Evolutionary conservation across 2,888 invertebrate genomes (phyloP).

Genomic region (Spisula subtruncata): DNA sequence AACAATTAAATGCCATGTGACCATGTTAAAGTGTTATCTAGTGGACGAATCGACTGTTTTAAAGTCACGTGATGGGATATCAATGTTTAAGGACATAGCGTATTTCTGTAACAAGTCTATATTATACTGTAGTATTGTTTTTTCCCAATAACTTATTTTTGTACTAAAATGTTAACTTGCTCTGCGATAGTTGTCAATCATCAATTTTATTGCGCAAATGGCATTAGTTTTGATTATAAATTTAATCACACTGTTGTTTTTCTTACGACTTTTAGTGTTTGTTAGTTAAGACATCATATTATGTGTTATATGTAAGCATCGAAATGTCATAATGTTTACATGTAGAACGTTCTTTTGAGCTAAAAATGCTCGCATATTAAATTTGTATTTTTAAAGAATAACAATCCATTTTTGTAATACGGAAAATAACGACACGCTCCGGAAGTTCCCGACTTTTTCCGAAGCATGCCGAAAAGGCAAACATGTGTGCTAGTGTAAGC

Average conservation of each 20-base stretch:
- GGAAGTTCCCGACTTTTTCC: background rate
- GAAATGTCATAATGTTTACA: background rate
- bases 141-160: slow-evolving; percentile 4
- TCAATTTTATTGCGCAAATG: slow-evolving; percentile 2
- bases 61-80: background rate
- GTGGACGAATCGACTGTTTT: background rate
- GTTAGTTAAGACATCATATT: background rate
- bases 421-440: background rate
- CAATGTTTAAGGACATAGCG: background rate
- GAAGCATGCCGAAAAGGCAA: background rate
- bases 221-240: background rate
- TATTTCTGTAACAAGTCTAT: background rate
- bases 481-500: no score
- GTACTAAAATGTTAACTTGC: background rate
- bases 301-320: background rate
- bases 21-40: background rate
- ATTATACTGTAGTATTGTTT: background rate
- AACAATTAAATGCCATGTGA: background rate
- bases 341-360: background rate
- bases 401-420: background rate
- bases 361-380: background rate
- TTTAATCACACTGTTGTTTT: background rate
- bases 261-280: background rate
- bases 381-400: background rate
- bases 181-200: background rate